Percentiles rank a stretch among this genome's conserved stretches.
Conservation (phyloP, 2,113 vertebrate genomes). For the Fulica atra region DNA sequence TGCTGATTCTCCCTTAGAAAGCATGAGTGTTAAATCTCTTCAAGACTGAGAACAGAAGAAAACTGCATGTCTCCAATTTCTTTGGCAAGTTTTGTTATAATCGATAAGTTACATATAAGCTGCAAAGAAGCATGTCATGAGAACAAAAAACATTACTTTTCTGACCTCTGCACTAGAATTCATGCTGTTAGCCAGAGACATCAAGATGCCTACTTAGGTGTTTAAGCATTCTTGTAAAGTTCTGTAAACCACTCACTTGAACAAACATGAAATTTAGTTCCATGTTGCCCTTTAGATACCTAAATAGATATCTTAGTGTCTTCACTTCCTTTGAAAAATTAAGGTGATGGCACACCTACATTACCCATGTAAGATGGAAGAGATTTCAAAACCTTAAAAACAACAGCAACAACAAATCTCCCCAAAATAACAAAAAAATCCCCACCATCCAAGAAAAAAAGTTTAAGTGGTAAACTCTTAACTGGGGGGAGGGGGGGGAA, state of each 20-base stretch:
- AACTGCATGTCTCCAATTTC: neutral
- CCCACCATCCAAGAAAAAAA: neutral
- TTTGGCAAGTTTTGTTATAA: neutral
- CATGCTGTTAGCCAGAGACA: neutral
- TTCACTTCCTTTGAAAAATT: neutral
- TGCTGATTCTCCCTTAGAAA: neutral
- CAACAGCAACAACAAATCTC: too few relatives aligned
- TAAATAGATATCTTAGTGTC: neutral
- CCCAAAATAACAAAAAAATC: too few relatives aligned
- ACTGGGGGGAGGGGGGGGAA: neutral
- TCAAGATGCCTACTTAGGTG: neutral
- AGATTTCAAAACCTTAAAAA: neutral
- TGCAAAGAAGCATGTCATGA: neutral
- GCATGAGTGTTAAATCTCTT: neutral
- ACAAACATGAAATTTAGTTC: neutral
- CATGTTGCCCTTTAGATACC: neutral
- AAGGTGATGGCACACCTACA: neutral
- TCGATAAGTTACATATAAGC: neutral
- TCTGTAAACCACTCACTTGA: neutral
- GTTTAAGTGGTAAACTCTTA: neutral
- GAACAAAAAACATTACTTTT: neutral
- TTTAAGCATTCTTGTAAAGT: neutral
- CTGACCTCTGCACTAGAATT: neutral
- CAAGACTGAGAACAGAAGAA: neutral
- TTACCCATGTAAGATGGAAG: neutral